Evolutionary conservation across 2,113 vertebrate genomes (phyloP), one percentile per base, ranked within the genome.

Genomic region (Hypomesus transpacificus): DNA sequence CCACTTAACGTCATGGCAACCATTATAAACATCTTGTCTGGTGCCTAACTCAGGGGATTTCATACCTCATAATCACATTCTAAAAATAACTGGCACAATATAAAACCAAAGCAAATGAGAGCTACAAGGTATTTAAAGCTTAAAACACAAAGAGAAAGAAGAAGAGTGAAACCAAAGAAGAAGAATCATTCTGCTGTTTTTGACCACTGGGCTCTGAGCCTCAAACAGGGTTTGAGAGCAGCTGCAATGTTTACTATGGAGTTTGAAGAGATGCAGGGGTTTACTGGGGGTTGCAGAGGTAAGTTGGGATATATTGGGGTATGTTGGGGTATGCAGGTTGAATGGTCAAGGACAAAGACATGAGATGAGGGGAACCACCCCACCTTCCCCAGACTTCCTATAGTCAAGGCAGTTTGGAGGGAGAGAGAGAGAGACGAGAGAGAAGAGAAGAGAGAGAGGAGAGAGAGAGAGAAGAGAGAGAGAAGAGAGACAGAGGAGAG

Each of bases 181-280:
- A 87, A 81, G 34, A 75, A 79, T 81, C 66, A 82, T 84, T 82
- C 88, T 87, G 78, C 75, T 82, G 83, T 92, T 93, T 93, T 92
- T 92, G 91, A 92, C 90, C 87, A 86, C 89, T 93, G 91, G 91
- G 91, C 90, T 91, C 86, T 82, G 74, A 63, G 81, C 79, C 88
- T 90, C 90, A 87, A 89, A 89, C 87, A 24, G 62, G 31, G 85
- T 90, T 82, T 86, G 86, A 91, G 87, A 89, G 85, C 89, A 91
- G 88, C 86, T 89, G 88, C 86, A 89, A 74, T 84, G 34, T 67
- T 60, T 16, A 65, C 85, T 83, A 73, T 54, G 39, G 9, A 46
- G 39, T 8, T 2, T 46, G 39, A 46, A 2, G 39, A 56, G 58
- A 24, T 60, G 58, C 58, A 56, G n/a, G 54, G 63, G 18, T 50